Base-by-base conservation (phyloP, 2,888 invertebrate species). In the Geotrupes spiniger region DNA sequence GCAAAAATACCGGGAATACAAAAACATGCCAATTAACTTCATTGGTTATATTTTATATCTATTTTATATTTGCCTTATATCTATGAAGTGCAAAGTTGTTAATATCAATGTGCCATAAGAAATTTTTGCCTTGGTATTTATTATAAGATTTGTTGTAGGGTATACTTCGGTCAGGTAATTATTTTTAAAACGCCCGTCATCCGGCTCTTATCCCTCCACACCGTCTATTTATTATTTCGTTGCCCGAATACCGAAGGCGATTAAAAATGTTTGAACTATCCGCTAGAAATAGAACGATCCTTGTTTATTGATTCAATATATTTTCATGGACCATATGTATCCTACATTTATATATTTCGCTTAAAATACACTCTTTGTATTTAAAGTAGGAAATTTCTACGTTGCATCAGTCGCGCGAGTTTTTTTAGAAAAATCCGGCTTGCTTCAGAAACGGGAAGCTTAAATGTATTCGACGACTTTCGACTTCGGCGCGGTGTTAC, bases 291-390 rank as follows among this genome's bases (percentile, higher is more conserved):
- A 57, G 57, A 55, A 38, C 21, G 42, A 44, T 41, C 47, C 49
- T 43, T 49, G 54, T 57, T 57, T 57, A 57, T 57, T 54, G 57
- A 57, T 57, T 52, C 49, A 46, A 46, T 43, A 42, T 47, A 47
- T 51, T 43, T 46, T 43, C 28, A 37, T 29, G 38, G 39, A 36
- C 39, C 46, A 46, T 40, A 29, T 46, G 46, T 33, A 33, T 33
- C 33, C 33, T 33, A 33, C 33, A 33, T 33, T 33, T 15, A 33
- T 14, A 33, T 33, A 33, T 33, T 33, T 33, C 33, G 9, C 14
- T 14, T 15, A 15, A 33, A 33, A 33, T 33, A 12, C 14, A 21
- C 21, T n/a, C 14, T 33, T 33, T 15, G 33, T 33, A 33, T 33
- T 33, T 33, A 33, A 33, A 33, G 33, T 15, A 15, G 33, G 11